Percentiles rank a stretch among this genome's conserved stretches.
Conservation (phyloP, 2,888 invertebrate species). For the Stegana nigrithorax region DNA sequence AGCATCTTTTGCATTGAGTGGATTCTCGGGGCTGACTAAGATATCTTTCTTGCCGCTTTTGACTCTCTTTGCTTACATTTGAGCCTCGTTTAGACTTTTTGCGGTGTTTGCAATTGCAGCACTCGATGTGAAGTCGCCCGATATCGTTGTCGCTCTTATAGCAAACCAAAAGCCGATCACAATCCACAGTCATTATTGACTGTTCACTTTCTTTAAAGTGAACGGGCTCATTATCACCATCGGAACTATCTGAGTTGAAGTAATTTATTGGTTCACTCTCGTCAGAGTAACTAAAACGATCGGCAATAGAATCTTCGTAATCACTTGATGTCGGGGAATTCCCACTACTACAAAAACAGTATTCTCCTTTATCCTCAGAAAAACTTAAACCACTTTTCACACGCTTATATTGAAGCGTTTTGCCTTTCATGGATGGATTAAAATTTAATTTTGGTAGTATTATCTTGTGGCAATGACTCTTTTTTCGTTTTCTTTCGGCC, state of each 20-base stretch:
- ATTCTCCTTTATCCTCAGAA: too few relatives aligned
- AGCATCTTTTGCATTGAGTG: background rate
- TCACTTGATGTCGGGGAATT: too few relatives aligned
- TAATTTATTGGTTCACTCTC: background rate
- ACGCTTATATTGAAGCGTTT: too few relatives aligned
- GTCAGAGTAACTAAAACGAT: too few relatives aligned
- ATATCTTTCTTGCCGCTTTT: background rate
- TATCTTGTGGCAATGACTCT: too few relatives aligned
- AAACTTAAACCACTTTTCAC: too few relatives aligned
- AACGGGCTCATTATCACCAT: background rate
- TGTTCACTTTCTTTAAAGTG: background rate
- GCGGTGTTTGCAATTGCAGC: background rate
- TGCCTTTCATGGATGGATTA: too few relatives aligned
- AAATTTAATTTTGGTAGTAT: too few relatives aligned
- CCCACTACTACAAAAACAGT: background rate
- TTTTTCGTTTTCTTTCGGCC: background rate
- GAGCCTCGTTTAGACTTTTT: background rate
- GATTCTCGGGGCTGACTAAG: background rate
- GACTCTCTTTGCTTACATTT: background rate
- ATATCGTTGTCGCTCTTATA: background rate
- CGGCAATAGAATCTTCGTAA: too few relatives aligned
- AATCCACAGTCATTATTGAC: background rate
- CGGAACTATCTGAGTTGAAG: background rate
- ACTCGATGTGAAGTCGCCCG: background rate
- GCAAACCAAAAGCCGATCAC: background rate